A percentile compares a stretch with the other conserved stretches of the same genome.
Evolutionary conservation across 2,888 invertebrate genomes (phyloP).

Genomic region (Tenthredo notha): DNA sequence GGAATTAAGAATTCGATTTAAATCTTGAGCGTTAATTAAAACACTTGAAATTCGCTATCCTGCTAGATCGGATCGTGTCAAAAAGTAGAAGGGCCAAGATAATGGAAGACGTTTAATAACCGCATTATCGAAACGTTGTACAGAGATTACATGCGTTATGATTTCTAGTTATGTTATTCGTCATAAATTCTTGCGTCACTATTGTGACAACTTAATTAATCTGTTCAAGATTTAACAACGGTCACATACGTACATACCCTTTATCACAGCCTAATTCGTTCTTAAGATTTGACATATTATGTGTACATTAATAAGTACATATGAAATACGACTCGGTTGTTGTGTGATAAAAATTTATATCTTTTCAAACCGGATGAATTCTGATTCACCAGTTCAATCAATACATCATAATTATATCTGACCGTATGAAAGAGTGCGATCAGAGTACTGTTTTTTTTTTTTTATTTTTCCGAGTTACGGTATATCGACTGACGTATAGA

Average conservation of each 20-base stretch:
- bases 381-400: not conserved
- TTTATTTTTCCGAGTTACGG: not conserved
- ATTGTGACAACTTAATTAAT: not conserved
- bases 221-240: not conserved
- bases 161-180: not conserved
- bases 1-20: not conserved
- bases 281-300: not conserved
- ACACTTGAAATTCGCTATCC: not conserved
- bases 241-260: not conserved
- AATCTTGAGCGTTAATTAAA: not conserved
- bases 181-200: not conserved
- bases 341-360: not conserved
- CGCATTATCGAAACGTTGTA: not conserved
- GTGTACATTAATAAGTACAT: not conserved
- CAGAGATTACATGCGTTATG: not conserved
- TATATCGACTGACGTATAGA: not conserved
- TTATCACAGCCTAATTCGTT: not conserved
- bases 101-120: not conserved
- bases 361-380: not conserved
- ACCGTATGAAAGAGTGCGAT: not conserved
- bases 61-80: not conserved
- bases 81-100: not conserved
- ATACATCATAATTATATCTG: not conserved
- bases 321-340: not conserved
- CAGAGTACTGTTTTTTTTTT: no score